phyloP scores from a whole-genome alignment of 2,888 invertebrate species.

The Parelbella ahira region DNA sequence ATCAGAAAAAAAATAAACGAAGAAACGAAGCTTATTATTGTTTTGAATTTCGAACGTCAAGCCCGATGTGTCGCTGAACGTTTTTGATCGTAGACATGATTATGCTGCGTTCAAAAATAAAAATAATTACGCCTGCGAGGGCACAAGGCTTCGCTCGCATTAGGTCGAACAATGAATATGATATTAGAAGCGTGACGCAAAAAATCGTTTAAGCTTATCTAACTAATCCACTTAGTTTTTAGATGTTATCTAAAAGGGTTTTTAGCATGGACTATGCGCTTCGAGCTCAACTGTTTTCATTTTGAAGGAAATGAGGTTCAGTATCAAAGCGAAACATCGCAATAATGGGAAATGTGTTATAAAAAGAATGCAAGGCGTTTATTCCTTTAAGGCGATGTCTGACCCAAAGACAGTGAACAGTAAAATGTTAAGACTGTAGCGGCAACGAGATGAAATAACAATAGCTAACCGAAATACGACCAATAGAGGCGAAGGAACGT shows the following conservation, averaged over 20 bases:
- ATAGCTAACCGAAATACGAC: too few species aligned
- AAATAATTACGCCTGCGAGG: slow-evolving; percentile 20
- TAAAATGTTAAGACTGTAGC: too few species aligned
- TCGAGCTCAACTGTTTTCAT: slow-evolving; percentile 11
- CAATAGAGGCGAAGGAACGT: too few species aligned
- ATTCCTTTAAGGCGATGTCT: too few species aligned
- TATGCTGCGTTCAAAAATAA: slow-evolving; percentile 37
- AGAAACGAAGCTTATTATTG: slow-evolving; percentile 60
- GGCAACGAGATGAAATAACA: too few species aligned
- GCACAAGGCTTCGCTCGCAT: slow-evolving; percentile 18
- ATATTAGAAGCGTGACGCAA: slow-evolving; percentile 19
- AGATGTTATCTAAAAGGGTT: slow-evolving; percentile 17
- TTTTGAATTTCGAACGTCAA: slow-evolving; percentile 66
- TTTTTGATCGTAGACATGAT: slow-evolving; percentile 49
- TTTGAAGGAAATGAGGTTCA: slow-evolving; percentile 17
- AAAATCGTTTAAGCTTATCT: slow-evolving; percentile 19
- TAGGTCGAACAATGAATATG: slow-evolving; percentile 17
- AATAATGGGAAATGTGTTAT: slow-evolving; percentile 13
- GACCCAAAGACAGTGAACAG: too few species aligned
- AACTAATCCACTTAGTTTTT: slow-evolving; percentile 6
- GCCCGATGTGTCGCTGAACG: slow-evolving; percentile 47
- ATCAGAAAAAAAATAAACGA: slow-evolving; percentile 57
- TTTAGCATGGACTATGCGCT: slow-evolving; percentile 10
- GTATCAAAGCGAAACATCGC: slow-evolving; percentile 14
- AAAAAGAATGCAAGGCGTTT: slow-evolving; percentile 4